Percentiles rank a stretch among this genome's conserved stretches.
These are phyloP conservation scores for Limnephilus marmoratus DNA, from an alignment of 2,888 invertebrate species.

Conservation along the genomic window DNA sequence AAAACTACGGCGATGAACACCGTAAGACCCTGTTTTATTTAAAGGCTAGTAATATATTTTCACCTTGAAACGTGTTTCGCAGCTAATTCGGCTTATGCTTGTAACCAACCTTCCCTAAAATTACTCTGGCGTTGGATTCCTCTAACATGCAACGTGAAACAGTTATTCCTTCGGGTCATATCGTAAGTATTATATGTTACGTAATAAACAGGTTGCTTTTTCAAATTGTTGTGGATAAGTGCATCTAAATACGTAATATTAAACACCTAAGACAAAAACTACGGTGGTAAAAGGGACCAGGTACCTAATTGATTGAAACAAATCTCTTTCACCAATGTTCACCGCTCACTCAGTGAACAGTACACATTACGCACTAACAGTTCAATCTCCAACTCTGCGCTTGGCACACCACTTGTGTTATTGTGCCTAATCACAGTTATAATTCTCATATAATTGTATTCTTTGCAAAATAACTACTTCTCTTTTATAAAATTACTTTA, in stretches of 20 bases:
- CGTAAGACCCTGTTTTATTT: conserved; percentile 66
- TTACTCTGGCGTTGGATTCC: conserved; percentile 30
- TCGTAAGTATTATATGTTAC: neutral
- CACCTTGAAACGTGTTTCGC: conserved; percentile 60
- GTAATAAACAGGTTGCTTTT: conserved; percentile 27
- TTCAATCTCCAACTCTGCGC: neutral
- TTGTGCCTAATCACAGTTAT: conserved; percentile 76
- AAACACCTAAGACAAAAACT: conserved; percentile 50
- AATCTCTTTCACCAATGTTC: neutral
- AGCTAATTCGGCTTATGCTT: conserved; percentile 66
- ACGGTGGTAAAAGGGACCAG: conserved; percentile 54
- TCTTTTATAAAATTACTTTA: conserved; percentile 71
- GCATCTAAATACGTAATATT: conserved; percentile 49
- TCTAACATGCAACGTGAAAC: conserved; percentile 33
- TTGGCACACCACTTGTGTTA: conserved; percentile 61
- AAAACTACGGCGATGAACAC: conserved; percentile 59
- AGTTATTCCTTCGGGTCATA: conserved; percentile 30
- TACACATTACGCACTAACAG: neutral
- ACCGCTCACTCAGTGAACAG: neutral
- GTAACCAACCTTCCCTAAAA: conserved; percentile 56
- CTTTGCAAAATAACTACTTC: conserved; percentile 69
- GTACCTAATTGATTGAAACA: conserved; percentile 58
- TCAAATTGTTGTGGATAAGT: conserved; percentile 44
- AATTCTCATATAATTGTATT: conserved; percentile 73
- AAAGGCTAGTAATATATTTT: conserved; percentile 65